Conservation (phyloP, 30 jellyfish, hydroid and myxozoan genomes). For the Turritopsis dohrnii region DNA sequence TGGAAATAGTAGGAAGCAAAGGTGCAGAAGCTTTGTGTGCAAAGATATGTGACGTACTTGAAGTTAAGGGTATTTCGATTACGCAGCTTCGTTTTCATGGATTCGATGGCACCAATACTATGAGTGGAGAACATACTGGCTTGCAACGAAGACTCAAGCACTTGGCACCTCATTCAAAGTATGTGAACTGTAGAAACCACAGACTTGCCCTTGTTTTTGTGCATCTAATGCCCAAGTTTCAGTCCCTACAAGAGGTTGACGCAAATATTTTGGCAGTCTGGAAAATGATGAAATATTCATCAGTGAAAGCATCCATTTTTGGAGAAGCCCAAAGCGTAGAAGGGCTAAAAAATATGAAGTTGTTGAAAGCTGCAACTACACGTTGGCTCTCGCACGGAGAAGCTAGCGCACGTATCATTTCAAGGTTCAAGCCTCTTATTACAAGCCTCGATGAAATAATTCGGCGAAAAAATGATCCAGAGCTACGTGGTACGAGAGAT, state of each 20-base stretch:
- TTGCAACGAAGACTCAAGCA: not conserved
- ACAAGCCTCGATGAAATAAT: not conserved
- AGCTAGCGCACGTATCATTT: not conserved
- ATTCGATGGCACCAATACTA: constrained; percentile 16
- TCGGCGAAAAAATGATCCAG: constrained; percentile 7
- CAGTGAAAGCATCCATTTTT: constrained; percentile 1
- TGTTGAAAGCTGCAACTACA: constrained; percentile 24
- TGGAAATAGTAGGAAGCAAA: constrained; percentile 4
- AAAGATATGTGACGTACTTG: not conserved
- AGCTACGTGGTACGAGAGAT: not conserved
- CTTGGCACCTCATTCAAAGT: constrained; percentile 11
- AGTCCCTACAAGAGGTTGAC: no score
- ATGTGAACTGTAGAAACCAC: constrained; percentile 18
- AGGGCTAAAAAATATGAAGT: constrained; percentile 17
- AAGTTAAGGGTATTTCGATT: not conserved
- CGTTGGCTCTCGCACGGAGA: constrained; percentile 29
- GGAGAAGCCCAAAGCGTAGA: constrained; percentile 26
- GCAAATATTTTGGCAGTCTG: constrained; percentile 5
- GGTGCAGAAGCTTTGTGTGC: constrained; percentile 15
- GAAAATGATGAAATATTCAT: not conserved
- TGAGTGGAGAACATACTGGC: constrained; percentile 8
- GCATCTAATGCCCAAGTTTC: not conserved
- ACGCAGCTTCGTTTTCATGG: constrained; percentile 17
- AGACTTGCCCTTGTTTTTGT: constrained; percentile 1
- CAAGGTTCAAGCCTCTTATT: constrained; percentile 13